phyloP scores from a whole-genome alignment of 64 coral and sea anemone species.

The Actinia equina region DNA sequence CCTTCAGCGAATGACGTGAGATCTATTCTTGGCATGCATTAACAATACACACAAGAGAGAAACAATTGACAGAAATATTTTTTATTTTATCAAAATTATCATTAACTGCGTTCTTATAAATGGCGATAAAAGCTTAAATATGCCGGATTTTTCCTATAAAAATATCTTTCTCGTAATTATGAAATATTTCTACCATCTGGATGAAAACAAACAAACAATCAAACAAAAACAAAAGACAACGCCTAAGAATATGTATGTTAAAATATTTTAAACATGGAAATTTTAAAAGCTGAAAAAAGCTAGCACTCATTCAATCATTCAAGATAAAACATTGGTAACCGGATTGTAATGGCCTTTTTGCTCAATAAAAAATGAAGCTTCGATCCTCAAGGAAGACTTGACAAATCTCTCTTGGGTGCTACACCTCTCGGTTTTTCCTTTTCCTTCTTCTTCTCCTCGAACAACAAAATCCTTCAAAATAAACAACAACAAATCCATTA shows the following conservation, averaged over 20 bases:
- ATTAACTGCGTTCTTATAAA: background rate
- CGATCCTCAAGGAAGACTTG: conserved; percentile 65
- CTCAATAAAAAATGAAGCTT: background rate
- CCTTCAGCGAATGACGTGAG: no score
- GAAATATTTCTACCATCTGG: background rate
- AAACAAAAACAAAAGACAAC: background rate
- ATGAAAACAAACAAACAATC: background rate
- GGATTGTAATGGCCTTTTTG: background rate
- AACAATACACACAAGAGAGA: no score
- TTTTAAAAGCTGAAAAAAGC: no score
- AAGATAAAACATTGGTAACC: background rate
- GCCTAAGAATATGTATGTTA: no score
- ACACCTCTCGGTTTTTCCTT: conserved; percentile 56
- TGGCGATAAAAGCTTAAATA: background rate
- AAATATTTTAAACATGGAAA: no score
- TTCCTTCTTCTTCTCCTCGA: conserved; percentile 86
- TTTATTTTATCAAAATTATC: no score
- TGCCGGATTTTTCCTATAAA: background rate
- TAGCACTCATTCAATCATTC: no score
- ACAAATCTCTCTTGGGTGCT: conserved; percentile 76
- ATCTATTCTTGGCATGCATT: no score
- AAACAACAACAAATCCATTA: background rate
- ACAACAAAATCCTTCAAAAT: conserved; percentile 69
- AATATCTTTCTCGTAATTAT: background rate
- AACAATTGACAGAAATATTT: no score